Conservation (phyloP, 1,140 invertebrate species). For the Lasaia peninsularis region DNA sequence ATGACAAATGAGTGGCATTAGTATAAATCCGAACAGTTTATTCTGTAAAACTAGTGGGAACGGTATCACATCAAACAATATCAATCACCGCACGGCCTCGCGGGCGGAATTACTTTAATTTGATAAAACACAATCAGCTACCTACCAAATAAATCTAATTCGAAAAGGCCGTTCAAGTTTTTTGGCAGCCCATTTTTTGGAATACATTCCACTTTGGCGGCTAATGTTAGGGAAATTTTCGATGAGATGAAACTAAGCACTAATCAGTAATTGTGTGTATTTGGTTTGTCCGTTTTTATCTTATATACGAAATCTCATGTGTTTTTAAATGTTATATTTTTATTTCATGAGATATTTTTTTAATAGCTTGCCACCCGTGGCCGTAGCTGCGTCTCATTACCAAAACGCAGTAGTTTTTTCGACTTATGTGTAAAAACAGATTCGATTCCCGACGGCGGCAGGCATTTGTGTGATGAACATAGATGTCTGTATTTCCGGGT, state of each 20-base stretch:
- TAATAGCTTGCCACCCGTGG: no score
- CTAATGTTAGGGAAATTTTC: conserved; percentile 36
- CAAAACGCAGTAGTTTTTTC: no score
- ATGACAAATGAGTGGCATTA: conserved; percentile 60
- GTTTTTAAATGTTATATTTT: no score
- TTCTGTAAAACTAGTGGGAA: conserved; percentile 70
- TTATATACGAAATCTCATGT: no score
- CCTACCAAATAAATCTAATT: conserved; percentile 76
- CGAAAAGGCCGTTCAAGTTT: conserved; percentile 58
- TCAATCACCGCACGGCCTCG: conserved; percentile 57
- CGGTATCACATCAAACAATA: conserved; percentile 59
- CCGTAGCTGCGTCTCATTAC: no score
- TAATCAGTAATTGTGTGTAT: not conserved
- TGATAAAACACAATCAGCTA: conserved; percentile 77
- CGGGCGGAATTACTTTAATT: conserved; percentile 69
- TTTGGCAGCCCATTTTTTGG: conserved; percentile 58
- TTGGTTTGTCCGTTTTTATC: no score
- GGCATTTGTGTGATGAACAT: no score
- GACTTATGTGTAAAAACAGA: no score
- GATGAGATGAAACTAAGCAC: conserved; percentile 19
- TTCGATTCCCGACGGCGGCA: no score
- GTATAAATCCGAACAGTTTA: conserved; percentile 72
- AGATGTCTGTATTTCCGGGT: no score
- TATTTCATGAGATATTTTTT: no score
- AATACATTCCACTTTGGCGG: conserved; percentile 49